These are phyloP conservation scores for Papilio elwesi DNA, from an alignment of 2,888 invertebrate genomes.

Conservation along the genomic window DNA sequence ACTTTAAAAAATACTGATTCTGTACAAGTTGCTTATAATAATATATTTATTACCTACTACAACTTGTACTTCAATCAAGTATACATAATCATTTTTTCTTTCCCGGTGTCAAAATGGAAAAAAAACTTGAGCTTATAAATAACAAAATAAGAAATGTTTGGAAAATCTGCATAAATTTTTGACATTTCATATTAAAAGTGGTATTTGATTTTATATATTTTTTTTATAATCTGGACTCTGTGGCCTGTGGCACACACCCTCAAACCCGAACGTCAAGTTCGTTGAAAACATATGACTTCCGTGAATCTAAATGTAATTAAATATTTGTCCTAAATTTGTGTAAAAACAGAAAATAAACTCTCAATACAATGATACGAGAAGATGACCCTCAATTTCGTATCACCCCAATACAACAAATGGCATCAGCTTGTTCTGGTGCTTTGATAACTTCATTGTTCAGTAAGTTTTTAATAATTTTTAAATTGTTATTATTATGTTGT, in stretches of 20 bases:
- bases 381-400: constrained; percentile 92
- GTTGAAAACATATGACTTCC: constrained; percentile 47
- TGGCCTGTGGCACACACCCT: background rate
- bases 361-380: constrained; percentile 73
- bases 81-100: no score
- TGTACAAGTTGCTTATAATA: no score
- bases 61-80: no score
- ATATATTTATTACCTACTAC: no score
- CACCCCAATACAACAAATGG: constrained; percentile 91
- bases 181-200: background rate
- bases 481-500: background rate
- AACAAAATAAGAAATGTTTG: background rate
- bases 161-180: background rate
- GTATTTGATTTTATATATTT: no score
- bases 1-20: no score
- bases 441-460: constrained; percentile 94
- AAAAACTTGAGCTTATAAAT: no score
- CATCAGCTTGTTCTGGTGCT: constrained; percentile 94
- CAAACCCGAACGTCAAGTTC: constrained; percentile 27
- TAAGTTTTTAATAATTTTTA: constrained; percentile 68
- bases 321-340: constrained; percentile 22
- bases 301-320: constrained; percentile 24
- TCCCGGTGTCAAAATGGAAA: no score
- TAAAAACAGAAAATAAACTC: constrained; percentile 36
- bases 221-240: no score